Evolutionary conservation across 1,140 invertebrate species (phyloP).

Genomic region (Sarcophaga peregrina): DNA sequence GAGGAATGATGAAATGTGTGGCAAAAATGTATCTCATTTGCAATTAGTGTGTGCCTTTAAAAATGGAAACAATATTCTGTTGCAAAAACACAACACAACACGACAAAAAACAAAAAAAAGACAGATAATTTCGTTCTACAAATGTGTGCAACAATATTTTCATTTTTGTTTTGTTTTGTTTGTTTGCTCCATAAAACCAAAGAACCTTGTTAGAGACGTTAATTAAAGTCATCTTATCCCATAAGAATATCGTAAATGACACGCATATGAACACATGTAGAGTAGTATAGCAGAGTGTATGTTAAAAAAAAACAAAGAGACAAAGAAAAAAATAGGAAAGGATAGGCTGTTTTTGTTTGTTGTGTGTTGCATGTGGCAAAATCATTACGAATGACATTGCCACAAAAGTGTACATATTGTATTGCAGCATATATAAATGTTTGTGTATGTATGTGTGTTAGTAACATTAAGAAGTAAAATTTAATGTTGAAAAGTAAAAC

Average conservation of each 20-base stretch:
- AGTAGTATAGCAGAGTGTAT: background rate
- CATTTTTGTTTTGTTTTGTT: background rate
- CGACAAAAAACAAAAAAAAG: background rate
- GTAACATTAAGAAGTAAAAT: background rate
- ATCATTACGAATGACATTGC: conserved; percentile 13
- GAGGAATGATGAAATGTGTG: background rate
- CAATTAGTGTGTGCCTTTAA: conserved; percentile 11
- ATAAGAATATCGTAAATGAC: conserved; percentile 3
- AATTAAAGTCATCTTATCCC: conserved; percentile 24
- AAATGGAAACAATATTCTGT: conserved; percentile 10
- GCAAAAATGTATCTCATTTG: background rate
- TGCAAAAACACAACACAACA: background rate
- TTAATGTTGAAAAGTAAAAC: background rate
- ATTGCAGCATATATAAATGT: no score
- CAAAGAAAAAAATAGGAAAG: no score
- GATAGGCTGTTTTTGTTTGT: background rate
- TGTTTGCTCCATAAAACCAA: conserved; percentile 8
- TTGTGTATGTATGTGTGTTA: background rate
- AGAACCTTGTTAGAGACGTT: conserved; percentile 22
- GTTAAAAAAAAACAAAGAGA: background rate
- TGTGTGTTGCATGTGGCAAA: background rate
- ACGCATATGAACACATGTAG: background rate
- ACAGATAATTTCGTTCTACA: background rate
- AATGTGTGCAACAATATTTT: background rate
- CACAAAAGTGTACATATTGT: background rate